These are phyloP conservation scores for Augiades crinisus DNA, from an alignment of 2,888 invertebrate species.

Conservation along the genomic window DNA sequence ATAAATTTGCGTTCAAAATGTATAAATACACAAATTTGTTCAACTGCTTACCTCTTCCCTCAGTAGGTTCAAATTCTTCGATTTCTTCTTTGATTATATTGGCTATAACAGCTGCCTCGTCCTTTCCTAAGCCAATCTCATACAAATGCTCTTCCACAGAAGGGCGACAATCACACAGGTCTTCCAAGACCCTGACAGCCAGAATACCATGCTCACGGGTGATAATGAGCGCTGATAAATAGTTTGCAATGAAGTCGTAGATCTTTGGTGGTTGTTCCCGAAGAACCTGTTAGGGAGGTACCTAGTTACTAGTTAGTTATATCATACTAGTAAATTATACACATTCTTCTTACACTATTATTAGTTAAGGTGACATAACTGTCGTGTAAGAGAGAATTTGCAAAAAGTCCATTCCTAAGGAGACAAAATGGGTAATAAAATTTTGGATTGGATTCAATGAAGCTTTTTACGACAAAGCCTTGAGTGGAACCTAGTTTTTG, in stretches of 20 bases:
- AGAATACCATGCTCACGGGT: constrained; percentile 83
- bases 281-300: constrained; percentile 83
- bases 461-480: no score
- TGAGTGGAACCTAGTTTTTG: no score
- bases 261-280: constrained; percentile 84
- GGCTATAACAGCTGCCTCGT: constrained; percentile 44
- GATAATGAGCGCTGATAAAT: constrained; percentile 85
- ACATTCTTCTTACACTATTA: no score
- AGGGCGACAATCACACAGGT: constrained; percentile 68
- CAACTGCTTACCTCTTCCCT: constrained; percentile 64
- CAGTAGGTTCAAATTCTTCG: constrained; percentile 45
- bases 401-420: no score
- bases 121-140: constrained; percentile 45
- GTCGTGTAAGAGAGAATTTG: no score
- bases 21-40: no score
- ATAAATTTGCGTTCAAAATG: no score
- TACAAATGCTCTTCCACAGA: constrained; percentile 61
- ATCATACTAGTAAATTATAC: no score
- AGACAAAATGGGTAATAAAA: no score
- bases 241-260: constrained; percentile 86
- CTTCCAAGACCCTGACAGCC: constrained; percentile 63
- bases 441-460: no score
- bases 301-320: no score
- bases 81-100: constrained; percentile 60
- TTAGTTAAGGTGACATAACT: no score